A percentile compares a stretch with the other conserved stretches of the same genome.
phyloP scores from a whole-genome alignment of 1,140 invertebrate species.

The Drosophila kepulauana region DNA sequence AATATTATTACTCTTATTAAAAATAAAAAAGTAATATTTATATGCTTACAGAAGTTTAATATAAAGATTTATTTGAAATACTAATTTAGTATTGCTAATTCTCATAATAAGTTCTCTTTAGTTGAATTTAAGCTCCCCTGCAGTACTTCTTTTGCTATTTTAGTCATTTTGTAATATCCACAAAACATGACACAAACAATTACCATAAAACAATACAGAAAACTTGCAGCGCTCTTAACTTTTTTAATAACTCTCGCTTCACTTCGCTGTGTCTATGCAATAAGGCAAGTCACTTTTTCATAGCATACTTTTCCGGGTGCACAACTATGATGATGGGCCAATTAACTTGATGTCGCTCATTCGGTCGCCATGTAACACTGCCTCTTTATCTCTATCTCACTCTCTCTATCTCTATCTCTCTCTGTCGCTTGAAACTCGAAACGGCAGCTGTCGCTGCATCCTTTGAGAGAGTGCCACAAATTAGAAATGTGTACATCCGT shows the following conservation, averaged over 20 bases:
- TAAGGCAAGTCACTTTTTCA: constrained; percentile 6
- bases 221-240: constrained; percentile 24
- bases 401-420: background rate
- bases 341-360: constrained; percentile 6
- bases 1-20: no score
- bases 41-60: no score
- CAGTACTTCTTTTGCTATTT: background rate
- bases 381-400: background rate
- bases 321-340: background rate
- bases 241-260: constrained; percentile 57
- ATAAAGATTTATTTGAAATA: no score
- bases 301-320: constrained; percentile 47
- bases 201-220: background rate
- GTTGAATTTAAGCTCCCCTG: no score
- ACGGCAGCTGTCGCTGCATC: constrained; percentile 20
- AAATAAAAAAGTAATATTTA: no score
- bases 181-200: background rate
- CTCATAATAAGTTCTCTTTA: no score
- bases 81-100: no score
- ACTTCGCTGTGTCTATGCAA: background rate
- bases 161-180: background rate
- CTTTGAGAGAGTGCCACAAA: constrained; percentile 26
- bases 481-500: constrained; percentile 24
- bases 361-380: background rate
- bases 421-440: background rate